phyloP scores from a whole-genome alignment of 2,888 invertebrate species.

The Andrena fulva region DNA sequence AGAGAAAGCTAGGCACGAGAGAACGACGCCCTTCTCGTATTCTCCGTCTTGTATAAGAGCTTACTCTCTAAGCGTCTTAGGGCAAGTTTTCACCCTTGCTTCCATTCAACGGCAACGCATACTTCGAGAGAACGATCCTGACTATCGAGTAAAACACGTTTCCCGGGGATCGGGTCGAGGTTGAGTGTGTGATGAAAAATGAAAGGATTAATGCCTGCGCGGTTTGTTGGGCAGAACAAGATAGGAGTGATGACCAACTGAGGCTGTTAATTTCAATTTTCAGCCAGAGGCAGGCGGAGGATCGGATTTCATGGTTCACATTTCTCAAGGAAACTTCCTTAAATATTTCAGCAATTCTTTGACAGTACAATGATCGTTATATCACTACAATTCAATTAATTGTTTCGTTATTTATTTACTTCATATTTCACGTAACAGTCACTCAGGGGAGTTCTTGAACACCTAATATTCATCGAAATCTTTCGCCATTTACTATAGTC shows the following conservation, averaged over 20 bases:
- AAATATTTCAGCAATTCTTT: no score
- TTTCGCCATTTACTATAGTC: no score
- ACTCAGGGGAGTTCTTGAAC: no score
- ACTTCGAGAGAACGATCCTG: slow-evolving; percentile 45
- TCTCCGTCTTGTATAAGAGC: slow-evolving; percentile 83
- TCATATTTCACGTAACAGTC: no score
- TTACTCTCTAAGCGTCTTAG: slow-evolving; percentile 84
- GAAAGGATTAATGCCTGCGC: slow-evolving; percentile 8
- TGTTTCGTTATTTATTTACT: no score
- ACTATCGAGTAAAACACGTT: slow-evolving; percentile 46
- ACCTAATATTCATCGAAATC: no score
- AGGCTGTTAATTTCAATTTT: background rate
- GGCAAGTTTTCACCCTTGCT: slow-evolving; percentile 81
- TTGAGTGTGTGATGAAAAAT: slow-evolving; percentile 12
- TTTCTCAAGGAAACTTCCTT: no score
- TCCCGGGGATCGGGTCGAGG: slow-evolving; percentile 4
- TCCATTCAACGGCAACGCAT: slow-evolving; percentile 56
- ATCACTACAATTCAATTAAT: no score
- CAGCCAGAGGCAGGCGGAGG: no score
- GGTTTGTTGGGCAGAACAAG: background rate
- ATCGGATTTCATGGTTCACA: no score
- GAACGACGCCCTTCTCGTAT: slow-evolving; percentile 78
- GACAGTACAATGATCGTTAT: no score
- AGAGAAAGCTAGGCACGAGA: slow-evolving; percentile 48
- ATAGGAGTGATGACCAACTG: background rate